A percentile compares a stretch with the other conserved stretches of the same genome.
Evolutionary conservation across 2,888 invertebrate species (phyloP).

Genomic region (Lomographa bimaculata): DNA sequence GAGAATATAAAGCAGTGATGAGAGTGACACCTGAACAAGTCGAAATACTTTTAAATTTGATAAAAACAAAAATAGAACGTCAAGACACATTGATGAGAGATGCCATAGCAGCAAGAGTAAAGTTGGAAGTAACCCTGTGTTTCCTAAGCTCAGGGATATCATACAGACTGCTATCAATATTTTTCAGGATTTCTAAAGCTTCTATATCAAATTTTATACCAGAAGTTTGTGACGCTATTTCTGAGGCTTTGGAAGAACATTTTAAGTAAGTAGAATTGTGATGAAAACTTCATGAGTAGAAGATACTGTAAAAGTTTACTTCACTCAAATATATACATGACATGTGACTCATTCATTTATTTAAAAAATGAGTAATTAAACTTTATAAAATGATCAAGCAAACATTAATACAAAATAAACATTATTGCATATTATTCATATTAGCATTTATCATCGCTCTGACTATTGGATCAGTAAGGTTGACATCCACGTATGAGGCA

Average conservation of each 20-base stretch:
- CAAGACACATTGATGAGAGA: conserved; percentile 34
- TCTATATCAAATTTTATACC: conserved; percentile 27
- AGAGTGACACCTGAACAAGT: conserved; percentile 28
- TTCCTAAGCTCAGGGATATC: conserved; percentile 35
- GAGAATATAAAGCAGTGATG: conserved; percentile 21
- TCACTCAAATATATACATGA: conserved; percentile 19
- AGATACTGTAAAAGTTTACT: too few species aligned
- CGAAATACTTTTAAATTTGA: conserved; percentile 28
- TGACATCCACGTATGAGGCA: too few species aligned
- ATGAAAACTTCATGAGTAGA: too few species aligned
- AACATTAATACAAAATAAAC: too few species aligned
- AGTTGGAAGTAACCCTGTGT: conserved; percentile 34
- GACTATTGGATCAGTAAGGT: conserved; percentile 18
- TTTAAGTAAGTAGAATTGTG: conserved; percentile 17
- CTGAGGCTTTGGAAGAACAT: conserved; percentile 18
- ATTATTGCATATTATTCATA: conserved; percentile 18
- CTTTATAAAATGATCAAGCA: too few species aligned
- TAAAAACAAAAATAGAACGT: conserved; percentile 28
- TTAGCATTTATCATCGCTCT: conserved; percentile 23
- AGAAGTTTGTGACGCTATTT: conserved; percentile 24
- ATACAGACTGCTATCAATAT: conserved; percentile 21
- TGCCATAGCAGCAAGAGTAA: conserved; percentile 34
- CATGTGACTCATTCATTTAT: conserved; percentile 20
- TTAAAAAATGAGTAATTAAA: conserved; percentile 9
- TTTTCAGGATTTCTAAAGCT: conserved; percentile 25